A percentile compares a stretch with the other conserved stretches of the same genome.
Evolutionary conservation across 2,113 vertebrate species (phyloP).

Genomic region (Pomatostomus ruficeps): DNA sequence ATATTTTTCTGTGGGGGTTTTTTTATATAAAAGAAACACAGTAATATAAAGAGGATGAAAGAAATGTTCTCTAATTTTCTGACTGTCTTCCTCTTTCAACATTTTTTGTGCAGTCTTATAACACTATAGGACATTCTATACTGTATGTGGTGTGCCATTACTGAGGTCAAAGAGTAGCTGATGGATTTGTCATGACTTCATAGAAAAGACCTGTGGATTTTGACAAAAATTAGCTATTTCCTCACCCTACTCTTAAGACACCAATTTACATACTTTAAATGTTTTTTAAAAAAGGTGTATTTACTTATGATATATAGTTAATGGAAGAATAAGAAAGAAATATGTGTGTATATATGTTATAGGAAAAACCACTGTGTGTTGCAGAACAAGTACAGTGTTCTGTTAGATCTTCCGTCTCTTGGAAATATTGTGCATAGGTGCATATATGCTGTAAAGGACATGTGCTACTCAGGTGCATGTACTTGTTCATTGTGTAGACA

Average conservation of each 20-base stretch:
- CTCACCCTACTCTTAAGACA: neutral
- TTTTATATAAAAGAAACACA: neutral
- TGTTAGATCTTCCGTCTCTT: neutral
- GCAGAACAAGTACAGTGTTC: neutral
- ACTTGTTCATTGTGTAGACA: neutral
- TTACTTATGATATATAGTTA: neutral
- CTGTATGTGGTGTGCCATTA: neutral
- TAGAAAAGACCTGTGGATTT: neutral
- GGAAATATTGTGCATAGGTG: neutral
- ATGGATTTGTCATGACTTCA: neutral
- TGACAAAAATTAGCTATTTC: neutral
- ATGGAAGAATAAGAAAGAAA: neutral
- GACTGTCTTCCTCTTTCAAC: neutral
- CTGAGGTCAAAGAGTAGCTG: neutral
- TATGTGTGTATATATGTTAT: fast-evolving
- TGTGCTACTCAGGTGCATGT: neutral
- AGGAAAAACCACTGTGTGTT: neutral
- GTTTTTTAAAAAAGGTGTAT: neutral
- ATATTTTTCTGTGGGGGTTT: neutral
- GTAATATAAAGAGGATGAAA: neutral
- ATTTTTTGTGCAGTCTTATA: neutral
- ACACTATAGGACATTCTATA: neutral
- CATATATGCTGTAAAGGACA: neutral
- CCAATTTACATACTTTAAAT: neutral
- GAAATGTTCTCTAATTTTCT: neutral